These are phyloP conservation scores for Myzus persicae DNA, from an alignment of 1,140 invertebrate genomes.

Conservation along the genomic window DNA sequence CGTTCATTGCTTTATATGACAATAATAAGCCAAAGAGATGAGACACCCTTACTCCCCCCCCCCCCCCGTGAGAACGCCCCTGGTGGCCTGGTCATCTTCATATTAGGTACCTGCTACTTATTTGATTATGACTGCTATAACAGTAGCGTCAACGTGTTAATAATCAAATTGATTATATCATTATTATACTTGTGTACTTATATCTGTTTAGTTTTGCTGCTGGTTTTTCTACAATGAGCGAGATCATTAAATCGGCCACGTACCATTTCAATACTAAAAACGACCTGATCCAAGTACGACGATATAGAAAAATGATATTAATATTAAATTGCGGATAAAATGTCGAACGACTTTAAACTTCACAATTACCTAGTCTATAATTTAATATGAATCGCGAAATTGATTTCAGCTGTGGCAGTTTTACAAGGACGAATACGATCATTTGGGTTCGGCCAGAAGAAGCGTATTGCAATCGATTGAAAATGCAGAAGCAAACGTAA, in stretches of 20 bases:
- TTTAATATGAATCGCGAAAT: not conserved
- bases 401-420: conserved; percentile 71
- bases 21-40: no score
- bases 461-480: conserved; percentile 81
- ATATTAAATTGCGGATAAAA: not conserved
- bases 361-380: no score
- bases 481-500: conserved; percentile 78
- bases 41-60: rapidly evolving
- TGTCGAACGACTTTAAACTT: no score
- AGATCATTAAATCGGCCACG: conserved; percentile 46
- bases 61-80: no score
- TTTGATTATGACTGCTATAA: no score
- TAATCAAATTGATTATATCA: not conserved
- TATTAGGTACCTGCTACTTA: no score
- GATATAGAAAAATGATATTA: not conserved
- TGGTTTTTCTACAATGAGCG: conserved; percentile 45
- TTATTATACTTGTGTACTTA: no score
- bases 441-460: conserved; percentile 72
- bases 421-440: conserved; percentile 68
- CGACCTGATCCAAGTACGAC: conserved; percentile 40
- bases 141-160: no score
- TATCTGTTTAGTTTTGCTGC: not conserved
- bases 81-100: no score
- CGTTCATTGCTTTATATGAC: no score
- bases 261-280: conserved; percentile 55